Percentiles rank a stretch among this genome's conserved stretches.
Conservation (phyloP, 2,797 vertebrate genomes). For the Crocodylus rhombifer region DNA sequence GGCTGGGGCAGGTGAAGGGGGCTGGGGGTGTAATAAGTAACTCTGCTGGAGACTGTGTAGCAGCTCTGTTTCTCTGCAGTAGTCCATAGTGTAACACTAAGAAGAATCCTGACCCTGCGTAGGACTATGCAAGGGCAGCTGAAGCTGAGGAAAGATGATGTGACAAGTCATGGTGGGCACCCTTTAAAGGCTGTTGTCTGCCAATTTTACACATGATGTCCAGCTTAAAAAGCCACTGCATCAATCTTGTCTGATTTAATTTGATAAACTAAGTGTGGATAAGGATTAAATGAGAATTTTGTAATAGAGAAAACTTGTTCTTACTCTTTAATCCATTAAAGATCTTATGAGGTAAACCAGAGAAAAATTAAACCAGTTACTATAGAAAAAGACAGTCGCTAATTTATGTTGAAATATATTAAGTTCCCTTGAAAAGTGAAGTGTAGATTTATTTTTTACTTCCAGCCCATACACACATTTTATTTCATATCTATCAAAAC, state of each 20-base stretch:
- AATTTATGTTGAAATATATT: neutral
- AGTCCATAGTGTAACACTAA: conserved; percentile 93
- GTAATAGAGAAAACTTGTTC: conserved; percentile 85
- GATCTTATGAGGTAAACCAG: conserved; percentile 72
- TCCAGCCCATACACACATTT: neutral
- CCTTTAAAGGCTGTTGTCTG: conserved; percentile 97
- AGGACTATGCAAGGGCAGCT: conserved; percentile 84
- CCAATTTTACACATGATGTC: conserved; percentile 99
- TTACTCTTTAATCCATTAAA: conserved; percentile 82
- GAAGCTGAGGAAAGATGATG: conserved; percentile 90
- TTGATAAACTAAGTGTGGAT: conserved; percentile 99
- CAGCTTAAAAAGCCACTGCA: conserved; percentile 90
- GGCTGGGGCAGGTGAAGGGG: conserved; percentile 95
- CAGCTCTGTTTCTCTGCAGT: conserved; percentile 93
- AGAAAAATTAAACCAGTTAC: conserved; percentile 72
- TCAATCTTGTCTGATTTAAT: conserved; percentile 98
- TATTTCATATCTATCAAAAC: neutral
- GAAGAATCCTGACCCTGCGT: conserved; percentile 93
- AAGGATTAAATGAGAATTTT: conserved; percentile 99
- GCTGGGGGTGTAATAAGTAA: conserved; percentile 93
- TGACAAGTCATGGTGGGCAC: conserved; percentile 94
- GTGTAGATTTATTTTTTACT: neutral
- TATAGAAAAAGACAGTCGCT: conserved; percentile 6
- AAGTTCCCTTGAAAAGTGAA: neutral
- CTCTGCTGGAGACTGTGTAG: conserved; percentile 99